Evolutionary conservation across 2,888 invertebrate genomes (phyloP).

Genomic region (Chorisops tibialis): DNA sequence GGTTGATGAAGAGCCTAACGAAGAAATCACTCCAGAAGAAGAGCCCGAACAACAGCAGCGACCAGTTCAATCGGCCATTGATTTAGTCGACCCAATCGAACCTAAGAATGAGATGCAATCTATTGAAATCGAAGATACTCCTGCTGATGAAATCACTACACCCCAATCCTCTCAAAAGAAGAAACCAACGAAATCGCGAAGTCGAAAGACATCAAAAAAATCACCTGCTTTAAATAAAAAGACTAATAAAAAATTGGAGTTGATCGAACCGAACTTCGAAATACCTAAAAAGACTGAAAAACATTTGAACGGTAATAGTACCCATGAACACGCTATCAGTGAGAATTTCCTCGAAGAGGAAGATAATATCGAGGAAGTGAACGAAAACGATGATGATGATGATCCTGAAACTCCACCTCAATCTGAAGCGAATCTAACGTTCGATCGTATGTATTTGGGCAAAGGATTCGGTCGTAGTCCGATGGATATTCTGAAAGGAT

Average conservation of each 20-base stretch:
- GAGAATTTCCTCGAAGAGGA: no score
- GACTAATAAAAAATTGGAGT: slow-evolving; percentile 16
- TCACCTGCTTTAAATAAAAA: neutral
- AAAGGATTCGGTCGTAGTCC: slow-evolving; percentile 28
- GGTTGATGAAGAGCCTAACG: neutral
- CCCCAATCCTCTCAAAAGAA: neutral
- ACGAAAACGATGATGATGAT: neutral
- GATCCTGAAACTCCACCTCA: neutral
- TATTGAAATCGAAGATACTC: neutral
- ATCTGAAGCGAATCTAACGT: neutral
- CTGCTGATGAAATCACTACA: neutral
- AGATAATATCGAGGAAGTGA: neutral
- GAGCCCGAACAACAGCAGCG: neutral
- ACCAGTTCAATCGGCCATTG: neutral
- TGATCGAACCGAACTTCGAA: slow-evolving; percentile 8
- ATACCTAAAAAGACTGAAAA: slow-evolving; percentile 23
- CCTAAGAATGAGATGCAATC: neutral
- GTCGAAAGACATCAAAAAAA: slow-evolving; percentile 23
- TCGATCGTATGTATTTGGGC: slow-evolving; percentile 3
- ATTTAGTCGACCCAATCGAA: neutral
- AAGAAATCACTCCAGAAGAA: neutral
- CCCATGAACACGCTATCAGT: neutral
- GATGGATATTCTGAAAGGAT: slow-evolving; percentile 29
- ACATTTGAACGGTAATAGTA: neutral
- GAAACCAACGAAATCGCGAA: slow-evolving; percentile 17